Base-by-base conservation (phyloP, 2,113 vertebrate genomes). In the Marmota monax region DNA sequence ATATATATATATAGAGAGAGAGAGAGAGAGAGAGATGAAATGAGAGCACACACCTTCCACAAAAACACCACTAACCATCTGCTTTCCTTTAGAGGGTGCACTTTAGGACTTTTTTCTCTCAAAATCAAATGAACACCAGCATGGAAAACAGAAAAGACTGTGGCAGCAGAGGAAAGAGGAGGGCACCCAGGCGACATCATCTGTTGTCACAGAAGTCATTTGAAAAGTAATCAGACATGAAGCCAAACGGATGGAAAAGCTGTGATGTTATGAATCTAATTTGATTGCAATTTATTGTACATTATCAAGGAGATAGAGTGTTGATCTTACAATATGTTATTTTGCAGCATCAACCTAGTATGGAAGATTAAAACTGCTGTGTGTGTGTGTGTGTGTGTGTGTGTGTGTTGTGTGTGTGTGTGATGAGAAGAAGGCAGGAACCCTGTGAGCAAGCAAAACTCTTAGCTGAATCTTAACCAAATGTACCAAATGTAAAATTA, bases 141-240 rank as follows among this genome's bases (percentile, higher is more conserved):
- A 3, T 82, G 70, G 58, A 85, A 90, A 97, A 93, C 4, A 82
- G 72, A 73, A 88, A 80, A 84, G 51, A 84, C 4, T 14, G 58
- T 65, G 51, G 61, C 67, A 85, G 78, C 14, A 18, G 73, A 95
- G 72, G 9, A 90, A 79, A 84, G 17, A 82, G 8, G 23, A 82
- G 25, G 65, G 27, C 22, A 67, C 14, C 37, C 32, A 12, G 25
- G 42, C 5, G 2, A 88, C 14, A 96, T 51, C 65, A 92, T 92
- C 74, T 94, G 7, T 51, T 92, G 37, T 88, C 73, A 63, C 72
- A 96, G 29, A 96, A 89, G 67, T 79, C 67, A 58, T 94, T 73
- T 97, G 39, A 85, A 86, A 94, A 84, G 23, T 86, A 94, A 94
- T 88, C 65, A 84, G 58, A 88, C 39, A 69, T 27, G 63, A 95